Conservation (phyloP, 2,888 invertebrate genomes). For the Drosophila macrospina region DNA sequence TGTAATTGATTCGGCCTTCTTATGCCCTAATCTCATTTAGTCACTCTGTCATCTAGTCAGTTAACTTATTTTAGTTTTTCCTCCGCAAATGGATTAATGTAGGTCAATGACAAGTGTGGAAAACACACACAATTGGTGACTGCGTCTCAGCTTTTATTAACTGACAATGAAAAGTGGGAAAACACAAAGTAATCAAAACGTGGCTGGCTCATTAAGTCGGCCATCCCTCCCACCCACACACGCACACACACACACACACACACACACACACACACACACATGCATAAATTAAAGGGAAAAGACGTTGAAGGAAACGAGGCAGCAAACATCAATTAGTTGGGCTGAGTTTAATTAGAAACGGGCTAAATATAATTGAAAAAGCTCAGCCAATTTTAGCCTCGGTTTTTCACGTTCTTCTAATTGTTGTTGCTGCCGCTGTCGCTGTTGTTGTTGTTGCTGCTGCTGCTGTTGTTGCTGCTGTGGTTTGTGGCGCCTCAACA, state of each 20-base stretch:
- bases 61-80: not conserved
- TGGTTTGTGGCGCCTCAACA: conserved; percentile 52
- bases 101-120: conserved; percentile 24
- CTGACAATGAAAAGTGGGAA: not conserved
- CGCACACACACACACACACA: too few relatives aligned
- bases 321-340: conserved; percentile 47
- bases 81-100: conserved; percentile 10
- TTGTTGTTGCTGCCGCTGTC: not conserved
- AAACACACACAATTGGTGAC: conserved; percentile 1
- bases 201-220: conserved; percentile 12
- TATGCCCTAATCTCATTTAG: conserved; percentile 12
- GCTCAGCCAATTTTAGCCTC: conserved; percentile 34
- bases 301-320: not conserved
- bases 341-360: conserved; percentile 59
- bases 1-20: conserved; percentile 28
- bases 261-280: too few relatives aligned
- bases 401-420: not conserved
- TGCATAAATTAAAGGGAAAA: too few relatives aligned
- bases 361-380: conserved; percentile 64
- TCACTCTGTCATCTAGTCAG: conserved; percentile 16
- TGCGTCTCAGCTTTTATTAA: conserved; percentile 2
- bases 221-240: too few relatives aligned
- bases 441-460: not conserved
- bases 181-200: not conserved
- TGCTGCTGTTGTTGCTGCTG: not conserved